Evolutionary conservation across 2,113 vertebrate genomes (phyloP).

Genomic region (Lipotes vexillifer): DNA sequence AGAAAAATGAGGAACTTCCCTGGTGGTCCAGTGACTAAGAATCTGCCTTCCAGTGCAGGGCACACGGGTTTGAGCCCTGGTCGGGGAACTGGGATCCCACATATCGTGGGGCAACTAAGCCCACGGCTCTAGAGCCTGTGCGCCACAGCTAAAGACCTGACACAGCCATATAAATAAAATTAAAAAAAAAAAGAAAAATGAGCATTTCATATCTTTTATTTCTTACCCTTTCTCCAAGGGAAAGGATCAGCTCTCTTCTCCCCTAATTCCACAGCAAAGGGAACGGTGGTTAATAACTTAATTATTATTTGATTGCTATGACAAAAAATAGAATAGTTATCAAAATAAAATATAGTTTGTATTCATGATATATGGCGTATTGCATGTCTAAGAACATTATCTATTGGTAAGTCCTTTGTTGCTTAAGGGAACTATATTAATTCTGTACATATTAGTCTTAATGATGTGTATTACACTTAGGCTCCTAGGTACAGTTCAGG

Average conservation of each 20-base stretch:
- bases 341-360: neutral
- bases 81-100: too few species aligned
- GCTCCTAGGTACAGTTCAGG: neutral
- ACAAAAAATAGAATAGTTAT: neutral
- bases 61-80: too few species aligned
- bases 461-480: neutral
- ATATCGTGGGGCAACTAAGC: too few species aligned
- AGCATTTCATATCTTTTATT: neutral
- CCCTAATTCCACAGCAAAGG: neutral
- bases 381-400: neutral
- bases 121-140: too few species aligned
- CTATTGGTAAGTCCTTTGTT: neutral
- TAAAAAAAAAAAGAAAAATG: neutral
- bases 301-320: neutral
- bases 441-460: neutral
- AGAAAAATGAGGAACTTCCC: neutral
- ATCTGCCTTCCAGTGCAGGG: too few species aligned
- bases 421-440: neutral
- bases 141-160: too few species aligned
- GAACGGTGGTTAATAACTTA: neutral
- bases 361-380: neutral
- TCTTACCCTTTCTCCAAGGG: neutral
- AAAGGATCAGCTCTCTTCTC: neutral
- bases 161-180: too few species aligned
- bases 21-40: too few species aligned